Conservation (phyloP, 2,113 vertebrate genomes). For the Rattus rattus region DNA sequence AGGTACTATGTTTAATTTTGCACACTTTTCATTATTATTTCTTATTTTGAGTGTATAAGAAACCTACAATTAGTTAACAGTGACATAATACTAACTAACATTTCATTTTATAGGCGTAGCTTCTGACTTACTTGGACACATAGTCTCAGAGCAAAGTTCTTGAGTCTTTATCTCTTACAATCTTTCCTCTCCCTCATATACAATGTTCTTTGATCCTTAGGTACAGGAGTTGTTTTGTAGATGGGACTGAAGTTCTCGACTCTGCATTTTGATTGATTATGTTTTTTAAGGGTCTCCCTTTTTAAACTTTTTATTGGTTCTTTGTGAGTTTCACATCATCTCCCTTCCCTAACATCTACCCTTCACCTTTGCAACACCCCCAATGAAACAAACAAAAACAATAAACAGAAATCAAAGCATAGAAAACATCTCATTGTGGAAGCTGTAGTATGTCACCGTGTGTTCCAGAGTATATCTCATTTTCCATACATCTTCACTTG, state of each 20-base stretch:
- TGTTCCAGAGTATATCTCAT: no score
- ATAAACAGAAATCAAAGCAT: no score
- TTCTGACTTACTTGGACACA: background rate
- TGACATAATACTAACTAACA: background rate
- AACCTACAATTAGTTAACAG: background rate
- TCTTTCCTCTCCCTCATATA: background rate
- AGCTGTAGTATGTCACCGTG: no score
- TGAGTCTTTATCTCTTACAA: background rate
- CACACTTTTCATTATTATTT: background rate
- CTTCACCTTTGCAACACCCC: no score
- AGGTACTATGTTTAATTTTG: background rate
- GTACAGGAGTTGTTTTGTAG: background rate
- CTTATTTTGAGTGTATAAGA: background rate
- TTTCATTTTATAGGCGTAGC: background rate
- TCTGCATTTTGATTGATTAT: background rate
- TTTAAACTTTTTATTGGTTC: no score
- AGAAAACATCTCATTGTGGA: no score
- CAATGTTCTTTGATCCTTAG: background rate
- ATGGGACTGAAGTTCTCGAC: background rate
- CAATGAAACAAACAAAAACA: no score
- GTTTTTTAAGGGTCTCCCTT: no score
- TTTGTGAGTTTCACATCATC: no score
- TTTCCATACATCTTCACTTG: no score
- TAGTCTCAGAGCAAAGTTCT: background rate
- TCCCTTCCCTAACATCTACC: no score